Evolutionary conservation across 2,888 invertebrate species (phyloP).

Genomic region (Chironomus riparius): DNA sequence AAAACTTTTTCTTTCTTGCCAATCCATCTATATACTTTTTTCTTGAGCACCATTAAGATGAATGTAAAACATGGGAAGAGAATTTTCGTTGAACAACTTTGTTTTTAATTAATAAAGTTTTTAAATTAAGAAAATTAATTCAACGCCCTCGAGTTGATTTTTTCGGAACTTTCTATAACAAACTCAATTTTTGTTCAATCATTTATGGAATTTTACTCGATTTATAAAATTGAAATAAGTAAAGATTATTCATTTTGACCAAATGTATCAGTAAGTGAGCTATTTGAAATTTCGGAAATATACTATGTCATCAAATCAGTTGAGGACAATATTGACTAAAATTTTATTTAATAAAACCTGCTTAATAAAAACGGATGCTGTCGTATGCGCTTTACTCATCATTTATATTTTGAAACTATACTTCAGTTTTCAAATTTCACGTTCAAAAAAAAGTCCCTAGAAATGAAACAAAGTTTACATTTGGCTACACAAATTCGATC

Average conservation of each 20-base stretch:
- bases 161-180: neutral
- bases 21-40: no score
- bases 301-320: no score
- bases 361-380: no score
- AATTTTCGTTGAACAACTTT: neutral
- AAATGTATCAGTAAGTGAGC: no score
- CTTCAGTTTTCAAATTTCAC: neutral
- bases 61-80: neutral
- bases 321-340: no score
- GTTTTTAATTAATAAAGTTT: slow-evolving; percentile 27
- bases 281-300: no score
- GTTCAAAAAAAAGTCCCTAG: neutral
- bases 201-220: neutral
- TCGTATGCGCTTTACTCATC: neutral
- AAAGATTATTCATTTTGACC: neutral
- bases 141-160: slow-evolving; percentile 2
- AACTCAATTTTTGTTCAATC: neutral
- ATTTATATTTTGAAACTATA: neutral
- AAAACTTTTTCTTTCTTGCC: no score
- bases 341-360: no score
- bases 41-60: neutral
- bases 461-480: neutral
- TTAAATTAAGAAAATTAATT: slow-evolving; percentile 27
- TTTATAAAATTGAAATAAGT: neutral
- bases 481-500: neutral